Evolutionary conservation across 92 coral and sea anemone genomes (phyloP), one percentile per base, ranked within the genome.

Genomic region (Paramuricea clavata): DNA sequence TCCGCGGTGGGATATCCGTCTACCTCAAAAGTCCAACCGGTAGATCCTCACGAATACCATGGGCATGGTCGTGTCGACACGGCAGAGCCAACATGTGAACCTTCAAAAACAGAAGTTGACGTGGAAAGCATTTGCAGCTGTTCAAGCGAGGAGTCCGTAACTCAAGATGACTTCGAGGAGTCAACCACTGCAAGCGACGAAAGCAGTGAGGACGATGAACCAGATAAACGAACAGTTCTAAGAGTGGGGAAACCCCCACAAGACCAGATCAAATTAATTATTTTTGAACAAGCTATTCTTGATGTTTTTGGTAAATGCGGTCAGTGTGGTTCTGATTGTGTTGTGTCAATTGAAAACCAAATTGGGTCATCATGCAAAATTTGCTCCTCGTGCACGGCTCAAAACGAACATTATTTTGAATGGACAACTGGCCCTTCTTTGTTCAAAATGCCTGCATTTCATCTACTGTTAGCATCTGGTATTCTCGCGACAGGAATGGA

Each of bases 381-480:
- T 74, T 52, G 60, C 34, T 28, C 56, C 49, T 74, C 25, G 6
- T 85, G 89, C 49, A 70, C 81, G 47, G 68, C 21, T n/a, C n/a
- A n/a, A 32, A 74, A 76, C 89, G 71, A 41, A 74, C 89, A 85
- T 85, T 83, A 74, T 83, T 85, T 85, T 54, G 17, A 67, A 65
- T 85, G 89, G 89, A 47, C 89, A 74, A 85, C 89, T 32, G 84
- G 89, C 56, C 84, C 89, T 1, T 74, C 64, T 31, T 3, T 85
- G 76, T 74, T 74, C 88, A 68, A 70, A 49, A 73, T 85, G 81
- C 89, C 89, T 74, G 89, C 39, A 30, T 85, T 85, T 74, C 89
- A 85, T 75, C 75, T 85, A 49, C 89, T 85, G 50, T 83, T 85
- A 50, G 89, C 89, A 25, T 26, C 85, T 43, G 74, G 89, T 34